These are phyloP conservation scores for Acanthisitta chloris DNA, from an alignment of 2,113 vertebrate species.

Conservation along the genomic window DNA sequence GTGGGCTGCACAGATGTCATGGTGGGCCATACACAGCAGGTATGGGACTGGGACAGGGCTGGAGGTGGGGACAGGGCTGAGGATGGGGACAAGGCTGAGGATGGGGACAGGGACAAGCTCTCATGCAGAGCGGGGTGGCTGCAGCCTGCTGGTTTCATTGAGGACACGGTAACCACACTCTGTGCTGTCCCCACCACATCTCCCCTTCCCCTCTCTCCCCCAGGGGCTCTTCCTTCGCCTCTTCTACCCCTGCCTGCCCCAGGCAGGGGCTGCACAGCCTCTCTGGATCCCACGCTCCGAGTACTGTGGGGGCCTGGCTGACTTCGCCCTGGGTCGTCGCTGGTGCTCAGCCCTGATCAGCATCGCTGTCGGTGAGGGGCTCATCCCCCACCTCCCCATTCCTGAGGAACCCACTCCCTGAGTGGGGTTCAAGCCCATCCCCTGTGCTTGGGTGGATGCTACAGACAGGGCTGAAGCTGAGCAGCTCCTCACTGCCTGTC, in stretches of 20 bases:
- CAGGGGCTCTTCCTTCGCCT: slow-evolving; percentile 79
- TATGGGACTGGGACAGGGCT: background rate
- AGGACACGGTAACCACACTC: fast-evolving
- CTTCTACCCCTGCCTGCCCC: slow-evolving; percentile 72
- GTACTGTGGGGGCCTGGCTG: slow-evolving; percentile 57
- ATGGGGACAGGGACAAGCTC: background rate
- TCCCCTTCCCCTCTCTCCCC: background rate
- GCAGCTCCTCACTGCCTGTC: fast-evolving
- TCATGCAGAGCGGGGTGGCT: fast-evolving
- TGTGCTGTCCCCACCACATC: background rate
- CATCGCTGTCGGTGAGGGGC: slow-evolving; percentile 66
- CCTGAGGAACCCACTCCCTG: background rate
- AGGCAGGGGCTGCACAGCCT: background rate
- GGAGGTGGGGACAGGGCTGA: background rate
- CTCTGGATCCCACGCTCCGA: slow-evolving; percentile 73
- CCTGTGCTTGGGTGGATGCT: background rate
- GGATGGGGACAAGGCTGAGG: background rate
- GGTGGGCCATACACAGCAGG: slow-evolving; percentile 68
- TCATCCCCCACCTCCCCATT: background rate
- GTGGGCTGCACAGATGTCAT: slow-evolving; percentile 77
- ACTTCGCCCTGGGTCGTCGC: slow-evolving; percentile 26
- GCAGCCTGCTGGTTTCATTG: background rate
- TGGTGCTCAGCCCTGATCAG: slow-evolving; percentile 57
- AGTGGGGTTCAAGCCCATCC: fast-evolving
- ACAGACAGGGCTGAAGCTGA: background rate